Conservation (phyloP, 1,140 invertebrate genomes). For the Ctenoplectra terminalis region DNA sequence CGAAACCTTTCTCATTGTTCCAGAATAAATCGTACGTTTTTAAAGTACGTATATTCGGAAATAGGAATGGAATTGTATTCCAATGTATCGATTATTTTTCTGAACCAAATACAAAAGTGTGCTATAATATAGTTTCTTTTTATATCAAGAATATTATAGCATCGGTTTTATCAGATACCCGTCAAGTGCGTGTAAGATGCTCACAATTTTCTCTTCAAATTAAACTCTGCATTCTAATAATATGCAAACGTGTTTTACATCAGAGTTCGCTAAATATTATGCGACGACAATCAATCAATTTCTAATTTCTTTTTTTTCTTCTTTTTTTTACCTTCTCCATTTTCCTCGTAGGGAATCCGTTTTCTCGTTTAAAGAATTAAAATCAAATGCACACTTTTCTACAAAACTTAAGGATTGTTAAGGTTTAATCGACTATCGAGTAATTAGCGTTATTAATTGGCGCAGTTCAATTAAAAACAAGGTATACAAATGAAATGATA, state of each 20-base stretch:
- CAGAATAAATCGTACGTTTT: not conserved
- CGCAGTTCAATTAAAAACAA: slow-evolving; percentile 23
- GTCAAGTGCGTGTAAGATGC: slow-evolving; percentile 39
- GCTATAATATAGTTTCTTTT: not conserved
- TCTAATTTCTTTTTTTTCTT: not conserved
- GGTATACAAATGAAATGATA: slow-evolving; percentile 53
- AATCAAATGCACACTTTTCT: slow-evolving; percentile 22
- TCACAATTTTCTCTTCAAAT: not conserved
- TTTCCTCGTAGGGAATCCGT: not conserved
- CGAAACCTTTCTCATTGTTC: not conserved
- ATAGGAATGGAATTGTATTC: not conserved
- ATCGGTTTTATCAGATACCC: slow-evolving; percentile 64
- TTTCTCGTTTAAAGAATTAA: not conserved
- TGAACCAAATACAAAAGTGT: slow-evolving; percentile 13
- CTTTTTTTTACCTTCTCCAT: too few species aligned
- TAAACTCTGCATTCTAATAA: not conserved
- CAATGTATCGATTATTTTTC: not conserved
- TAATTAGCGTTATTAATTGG: slow-evolving; percentile 28
- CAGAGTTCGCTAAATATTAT: not conserved
- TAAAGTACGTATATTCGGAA: too few species aligned
- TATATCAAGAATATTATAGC: slow-evolving; percentile 12
- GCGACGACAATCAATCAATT: not conserved
- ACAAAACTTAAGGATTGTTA: not conserved
- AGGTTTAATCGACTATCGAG: not conserved
- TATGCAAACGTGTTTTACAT: not conserved